A percentile compares a stretch with the other conserved stretches of the same genome.
Evolutionary conservation across 2,113 vertebrate genomes (phyloP).

Genomic region (Hypanus sabinus): DNA sequence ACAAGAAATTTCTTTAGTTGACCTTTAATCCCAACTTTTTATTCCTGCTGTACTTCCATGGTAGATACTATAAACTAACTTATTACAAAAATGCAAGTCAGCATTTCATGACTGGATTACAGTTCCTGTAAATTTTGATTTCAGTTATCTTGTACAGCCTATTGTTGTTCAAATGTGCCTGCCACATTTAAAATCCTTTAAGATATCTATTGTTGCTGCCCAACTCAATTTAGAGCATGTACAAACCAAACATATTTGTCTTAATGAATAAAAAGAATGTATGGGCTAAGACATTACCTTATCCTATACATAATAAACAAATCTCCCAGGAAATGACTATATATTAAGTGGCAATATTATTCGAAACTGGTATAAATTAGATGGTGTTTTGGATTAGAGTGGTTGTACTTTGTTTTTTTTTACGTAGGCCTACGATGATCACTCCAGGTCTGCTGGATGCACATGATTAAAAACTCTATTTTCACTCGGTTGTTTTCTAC

Average conservation of each 20-base stretch:
- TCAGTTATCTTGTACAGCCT: not conserved
- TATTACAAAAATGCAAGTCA: conserved; percentile 7
- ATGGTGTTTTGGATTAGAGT: not conserved
- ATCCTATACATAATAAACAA: conserved; percentile 7
- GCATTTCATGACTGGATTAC: not conserved
- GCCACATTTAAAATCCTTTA: conserved; percentile 7
- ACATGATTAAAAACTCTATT: not conserved
- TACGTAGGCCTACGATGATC: too few species aligned
- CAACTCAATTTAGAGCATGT: conserved; percentile 10
- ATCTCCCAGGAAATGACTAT: not conserved
- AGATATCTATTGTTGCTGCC: not conserved
- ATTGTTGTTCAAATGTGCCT: not conserved
- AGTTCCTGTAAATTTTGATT: not conserved
- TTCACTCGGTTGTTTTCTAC: not conserved
- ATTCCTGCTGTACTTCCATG: not conserved
- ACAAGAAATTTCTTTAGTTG: not conserved
- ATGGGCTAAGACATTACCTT: not conserved
- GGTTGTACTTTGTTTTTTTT: not conserved
- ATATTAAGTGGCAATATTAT: not conserved
- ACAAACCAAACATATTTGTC: conserved; percentile 13
- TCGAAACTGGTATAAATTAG: not conserved
- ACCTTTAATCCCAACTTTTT: not conserved
- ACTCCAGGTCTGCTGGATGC: not conserved
- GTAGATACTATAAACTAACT: not conserved
- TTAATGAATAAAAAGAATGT: not conserved